These are phyloP conservation scores for Hydrophis major DNA, from an alignment of 2,797 vertebrate genomes.

Conservation along the genomic window DNA sequence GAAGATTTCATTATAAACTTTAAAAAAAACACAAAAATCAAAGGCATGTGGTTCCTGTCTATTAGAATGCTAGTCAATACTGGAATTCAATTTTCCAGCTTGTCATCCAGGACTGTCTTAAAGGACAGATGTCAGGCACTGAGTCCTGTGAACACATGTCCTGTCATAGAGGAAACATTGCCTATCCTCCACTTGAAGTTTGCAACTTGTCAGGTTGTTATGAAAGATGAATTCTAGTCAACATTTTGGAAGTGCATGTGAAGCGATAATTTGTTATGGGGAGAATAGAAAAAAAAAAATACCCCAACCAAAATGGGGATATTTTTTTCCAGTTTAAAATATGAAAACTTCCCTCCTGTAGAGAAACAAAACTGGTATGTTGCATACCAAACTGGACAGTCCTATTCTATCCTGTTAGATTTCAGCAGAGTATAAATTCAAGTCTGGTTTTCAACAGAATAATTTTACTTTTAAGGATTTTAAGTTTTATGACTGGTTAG, in stretches of 20 bases:
- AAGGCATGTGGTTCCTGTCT: conserved; percentile 17
- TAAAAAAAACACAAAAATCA: background rate
- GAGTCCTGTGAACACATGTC: conserved; percentile 23
- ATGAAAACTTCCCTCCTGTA: background rate
- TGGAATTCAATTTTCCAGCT: conserved; percentile 47
- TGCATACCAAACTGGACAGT: background rate
- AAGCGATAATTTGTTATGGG: background rate
- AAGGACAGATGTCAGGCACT: conserved; percentile 37
- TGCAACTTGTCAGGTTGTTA: conserved; percentile 16
- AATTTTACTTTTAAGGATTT: background rate
- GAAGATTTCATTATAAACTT: conserved; percentile 11
- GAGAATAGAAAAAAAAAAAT: background rate
- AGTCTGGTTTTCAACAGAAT: background rate
- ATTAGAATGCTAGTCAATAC: conserved; percentile 46
- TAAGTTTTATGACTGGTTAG: background rate
- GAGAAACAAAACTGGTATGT: background rate
- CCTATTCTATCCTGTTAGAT: background rate
- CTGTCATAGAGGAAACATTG: conserved; percentile 22
- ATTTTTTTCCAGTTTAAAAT: background rate
- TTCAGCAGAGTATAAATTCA: background rate
- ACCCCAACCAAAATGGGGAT: background rate
- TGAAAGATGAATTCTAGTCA: conserved; percentile 21
- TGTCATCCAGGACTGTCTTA: conserved; percentile 19
- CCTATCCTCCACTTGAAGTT: conserved; percentile 38
- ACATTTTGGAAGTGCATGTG: conserved; percentile 5